Evolutionary conservation across 2,888 invertebrate species (phyloP), one percentile per base, ranked within the genome.

Genomic region (Parnassius orleans): DNA sequence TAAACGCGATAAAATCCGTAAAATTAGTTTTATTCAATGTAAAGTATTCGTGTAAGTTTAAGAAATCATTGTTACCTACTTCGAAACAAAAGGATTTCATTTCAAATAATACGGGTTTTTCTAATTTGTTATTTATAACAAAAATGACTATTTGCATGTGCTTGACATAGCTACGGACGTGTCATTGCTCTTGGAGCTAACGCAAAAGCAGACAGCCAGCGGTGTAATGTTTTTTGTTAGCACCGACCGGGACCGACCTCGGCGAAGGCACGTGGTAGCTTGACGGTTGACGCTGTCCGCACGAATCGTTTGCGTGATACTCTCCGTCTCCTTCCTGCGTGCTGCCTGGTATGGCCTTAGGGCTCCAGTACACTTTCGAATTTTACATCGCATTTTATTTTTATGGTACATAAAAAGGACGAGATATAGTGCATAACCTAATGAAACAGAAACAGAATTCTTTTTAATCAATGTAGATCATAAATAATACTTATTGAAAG

Each of bases 281-380:
- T 81, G 33, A 24, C 24, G 0, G n/a, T n/a, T n/a, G n/a, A 66
- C 69, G 60, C 50, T 68, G 60, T 51, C 57, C 65, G 70, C 84
- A 83, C 82, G 84, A 81, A 80, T 71, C 69, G 62, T 62, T 66
- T 69, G 75, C 82, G 80, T 86, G 84, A 72, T 77, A 69, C 62
- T 54, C 57, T 70, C 72, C 68, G 69, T 78, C 77, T 69, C 74
- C 47, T 66, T 76, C 75, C 66, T 67, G 72, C 77, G 66, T 41
- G 61, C 59, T 62, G 58, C 51, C 52, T 61, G 66, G 68, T 67
- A 12, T 48, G 63, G 71, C 66, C 70, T 69, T 66, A 70, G 69
- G 69, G 68, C 72, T 68, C 68, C 64, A 47, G 42, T 53, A 50
- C 12, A 57, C 61, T 33, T 33, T 33, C 33, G 33, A 33, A 33